A percentile compares a stretch with the other conserved stretches of the same genome.
phyloP scores from a whole-genome alignment of 2,888 invertebrate species.

The Caprella mutica region DNA sequence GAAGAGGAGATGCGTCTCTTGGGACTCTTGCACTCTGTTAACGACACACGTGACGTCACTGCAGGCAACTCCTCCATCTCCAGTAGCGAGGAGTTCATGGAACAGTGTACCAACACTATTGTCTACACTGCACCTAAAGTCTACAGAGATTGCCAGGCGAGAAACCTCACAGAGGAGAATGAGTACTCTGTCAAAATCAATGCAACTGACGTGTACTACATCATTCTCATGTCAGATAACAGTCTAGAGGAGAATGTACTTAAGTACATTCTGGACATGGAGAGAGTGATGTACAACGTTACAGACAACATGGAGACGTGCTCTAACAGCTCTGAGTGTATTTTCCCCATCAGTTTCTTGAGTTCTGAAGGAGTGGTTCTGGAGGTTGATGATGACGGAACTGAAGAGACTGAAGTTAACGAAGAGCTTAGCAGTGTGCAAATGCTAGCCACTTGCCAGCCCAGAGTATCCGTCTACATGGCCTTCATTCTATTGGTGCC shows the following conservation, averaged over 20 bases:
- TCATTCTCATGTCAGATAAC: slow-evolving; percentile 78
- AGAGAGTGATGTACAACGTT: slow-evolving; percentile 70
- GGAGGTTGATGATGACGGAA: slow-evolving; percentile 57
- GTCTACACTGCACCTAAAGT: slow-evolving; percentile 19
- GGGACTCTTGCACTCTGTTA: slow-evolving; percentile 13
- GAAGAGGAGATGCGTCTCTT: slow-evolving; percentile 1
- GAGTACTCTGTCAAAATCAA: slow-evolving; percentile 46
- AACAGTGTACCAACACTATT: slow-evolving; percentile 22
- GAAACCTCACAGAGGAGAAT: not conserved
- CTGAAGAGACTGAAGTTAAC: slow-evolving; percentile 1
- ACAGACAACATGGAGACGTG: slow-evolving; percentile 58
- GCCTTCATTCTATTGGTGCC: slow-evolving; percentile 47
- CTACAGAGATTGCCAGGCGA: slow-evolving; percentile 12
- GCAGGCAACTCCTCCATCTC: slow-evolving; percentile 31
- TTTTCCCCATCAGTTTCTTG: slow-evolving; percentile 57
- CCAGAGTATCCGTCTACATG: slow-evolving; percentile 63
- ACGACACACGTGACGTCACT: slow-evolving; percentile 31
- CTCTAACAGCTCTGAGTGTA: slow-evolving; percentile 63
- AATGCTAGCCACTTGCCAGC: slow-evolving; percentile 63
- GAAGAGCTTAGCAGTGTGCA: not conserved
- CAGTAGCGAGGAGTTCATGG: slow-evolving; percentile 30
- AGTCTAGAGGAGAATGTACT: slow-evolving; percentile 66
- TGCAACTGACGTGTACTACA: slow-evolving; percentile 73
- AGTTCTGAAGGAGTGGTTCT: slow-evolving; percentile 70
- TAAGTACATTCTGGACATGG: slow-evolving; percentile 70